A percentile compares a stretch with the other conserved stretches of the same genome.
Conservation (phyloP, 2,797 vertebrate species). For the Parotocinclus haroldoi region DNA sequence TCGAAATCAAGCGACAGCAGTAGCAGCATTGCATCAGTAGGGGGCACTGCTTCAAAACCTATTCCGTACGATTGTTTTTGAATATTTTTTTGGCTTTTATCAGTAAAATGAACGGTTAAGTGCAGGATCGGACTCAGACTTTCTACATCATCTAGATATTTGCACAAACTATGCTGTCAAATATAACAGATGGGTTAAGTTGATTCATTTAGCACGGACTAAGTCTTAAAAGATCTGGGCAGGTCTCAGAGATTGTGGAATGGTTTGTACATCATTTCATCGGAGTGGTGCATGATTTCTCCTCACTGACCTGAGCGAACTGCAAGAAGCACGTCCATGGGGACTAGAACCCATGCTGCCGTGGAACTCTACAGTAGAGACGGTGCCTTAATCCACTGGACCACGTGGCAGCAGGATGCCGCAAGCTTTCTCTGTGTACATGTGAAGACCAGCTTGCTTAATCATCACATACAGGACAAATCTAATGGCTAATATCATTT, state of each 20-base stretch:
- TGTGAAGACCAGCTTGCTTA: not conserved
- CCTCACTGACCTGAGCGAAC: constrained; percentile 42
- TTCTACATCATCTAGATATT: not conserved
- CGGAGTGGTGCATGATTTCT: constrained; percentile 55
- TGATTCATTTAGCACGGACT: not conserved
- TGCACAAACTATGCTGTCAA: not conserved
- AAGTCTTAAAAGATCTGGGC: not conserved
- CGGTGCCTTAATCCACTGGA: not conserved
- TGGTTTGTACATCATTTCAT: constrained; percentile 37
- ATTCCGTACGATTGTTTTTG: too few species aligned
- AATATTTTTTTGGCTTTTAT: not conserved
- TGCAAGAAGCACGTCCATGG: not conserved
- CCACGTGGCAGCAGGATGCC: not conserved
- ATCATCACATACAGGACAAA: too few species aligned
- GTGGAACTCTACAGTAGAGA: accelerated
- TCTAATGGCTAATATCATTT: accelerated
- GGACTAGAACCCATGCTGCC: not conserved
- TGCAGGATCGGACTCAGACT: not conserved
- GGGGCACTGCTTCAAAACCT: not conserved
- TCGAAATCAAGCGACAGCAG: too few species aligned
- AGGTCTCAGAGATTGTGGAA: constrained; percentile 46
- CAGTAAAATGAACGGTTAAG: not conserved
- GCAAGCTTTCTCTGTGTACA: accelerated
- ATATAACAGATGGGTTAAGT: not conserved
- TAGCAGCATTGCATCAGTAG: not conserved